phyloP scores from a whole-genome alignment of 2,797 vertebrate species.

The Telmatherina bonti region DNA sequence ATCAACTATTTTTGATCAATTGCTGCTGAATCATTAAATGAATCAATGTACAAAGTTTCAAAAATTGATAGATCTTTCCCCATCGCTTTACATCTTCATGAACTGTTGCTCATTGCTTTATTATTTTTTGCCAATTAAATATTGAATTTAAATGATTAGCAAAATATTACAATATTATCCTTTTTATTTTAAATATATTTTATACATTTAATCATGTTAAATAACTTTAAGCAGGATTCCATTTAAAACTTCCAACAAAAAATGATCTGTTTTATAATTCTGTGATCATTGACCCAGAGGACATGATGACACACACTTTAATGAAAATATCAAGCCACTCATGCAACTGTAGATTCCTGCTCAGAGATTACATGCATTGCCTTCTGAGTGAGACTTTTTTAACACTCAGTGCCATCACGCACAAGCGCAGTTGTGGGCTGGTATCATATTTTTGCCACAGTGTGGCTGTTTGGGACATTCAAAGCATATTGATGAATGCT shows the following conservation, averaged over 20 bases:
- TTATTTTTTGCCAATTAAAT: not conserved
- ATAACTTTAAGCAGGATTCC: not conserved
- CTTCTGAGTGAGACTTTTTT: conserved; percentile 15
- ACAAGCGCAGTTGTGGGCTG: conserved; percentile 14
- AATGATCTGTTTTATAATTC: not conserved
- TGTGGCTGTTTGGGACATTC: not conserved
- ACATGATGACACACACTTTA: not conserved
- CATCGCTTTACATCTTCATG: too few relatives aligned
- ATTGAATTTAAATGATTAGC: not conserved
- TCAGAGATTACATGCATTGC: conserved; percentile 4
- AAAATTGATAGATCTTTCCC: too few relatives aligned
- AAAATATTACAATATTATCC: not conserved
- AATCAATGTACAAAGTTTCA: too few relatives aligned
- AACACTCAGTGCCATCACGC: conserved; percentile 15
- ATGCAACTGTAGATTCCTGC: conserved; percentile 17
- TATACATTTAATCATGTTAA: not conserved
- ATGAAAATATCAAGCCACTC: not conserved
- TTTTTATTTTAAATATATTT: not conserved
- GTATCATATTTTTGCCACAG: conserved; percentile 18
- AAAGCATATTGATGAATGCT: conserved; percentile 23
- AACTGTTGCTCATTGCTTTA: too few relatives aligned
- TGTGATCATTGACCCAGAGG: not conserved
- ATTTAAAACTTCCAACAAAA: conserved; percentile 14
- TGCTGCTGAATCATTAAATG: too few relatives aligned
- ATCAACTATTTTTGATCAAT: too few relatives aligned